phyloP scores from a whole-genome alignment of 2,113 vertebrate genomes.

The Patagioenas fasciata region DNA sequence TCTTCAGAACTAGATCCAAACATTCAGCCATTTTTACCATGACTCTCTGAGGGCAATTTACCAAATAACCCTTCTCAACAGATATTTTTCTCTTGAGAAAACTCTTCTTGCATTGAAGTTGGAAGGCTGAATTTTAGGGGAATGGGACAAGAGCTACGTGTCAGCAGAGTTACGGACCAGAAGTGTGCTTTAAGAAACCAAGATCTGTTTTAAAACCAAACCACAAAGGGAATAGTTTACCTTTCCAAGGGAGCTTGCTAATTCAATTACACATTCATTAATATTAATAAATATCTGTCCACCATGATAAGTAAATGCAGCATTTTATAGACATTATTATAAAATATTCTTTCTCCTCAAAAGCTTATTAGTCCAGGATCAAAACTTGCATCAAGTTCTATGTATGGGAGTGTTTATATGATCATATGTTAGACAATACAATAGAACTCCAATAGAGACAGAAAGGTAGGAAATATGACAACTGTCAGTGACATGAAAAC shows the following conservation, averaged over 20 bases:
- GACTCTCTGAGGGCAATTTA: not conserved
- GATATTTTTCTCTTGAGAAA: not conserved
- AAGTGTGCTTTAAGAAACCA: not conserved
- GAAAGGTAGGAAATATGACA: not conserved
- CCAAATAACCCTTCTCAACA: rapidly evolving
- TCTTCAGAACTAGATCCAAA: not conserved
- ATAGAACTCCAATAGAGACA: not conserved
- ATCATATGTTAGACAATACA: not conserved
- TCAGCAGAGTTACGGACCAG: not conserved
- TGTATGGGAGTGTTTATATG: not conserved
- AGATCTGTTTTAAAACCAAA: constrained; percentile 19
- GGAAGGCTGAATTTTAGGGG: not conserved
- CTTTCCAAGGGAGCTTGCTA: not conserved
- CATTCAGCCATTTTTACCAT: not conserved
- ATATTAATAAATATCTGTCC: constrained; percentile 32
- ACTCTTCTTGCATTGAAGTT: not conserved
- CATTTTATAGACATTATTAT: not conserved
- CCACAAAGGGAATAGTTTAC: not conserved
- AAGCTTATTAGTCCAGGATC: not conserved
- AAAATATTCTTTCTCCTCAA: not conserved
- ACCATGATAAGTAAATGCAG: not conserved
- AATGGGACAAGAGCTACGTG: not conserved
- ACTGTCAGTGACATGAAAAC: not conserved
- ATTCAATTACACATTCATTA: constrained; percentile 38
- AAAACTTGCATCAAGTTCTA: not conserved